These are phyloP conservation scores for Tinea trinotella DNA, from an alignment of 2,888 invertebrate genomes.

Conservation along the genomic window DNA sequence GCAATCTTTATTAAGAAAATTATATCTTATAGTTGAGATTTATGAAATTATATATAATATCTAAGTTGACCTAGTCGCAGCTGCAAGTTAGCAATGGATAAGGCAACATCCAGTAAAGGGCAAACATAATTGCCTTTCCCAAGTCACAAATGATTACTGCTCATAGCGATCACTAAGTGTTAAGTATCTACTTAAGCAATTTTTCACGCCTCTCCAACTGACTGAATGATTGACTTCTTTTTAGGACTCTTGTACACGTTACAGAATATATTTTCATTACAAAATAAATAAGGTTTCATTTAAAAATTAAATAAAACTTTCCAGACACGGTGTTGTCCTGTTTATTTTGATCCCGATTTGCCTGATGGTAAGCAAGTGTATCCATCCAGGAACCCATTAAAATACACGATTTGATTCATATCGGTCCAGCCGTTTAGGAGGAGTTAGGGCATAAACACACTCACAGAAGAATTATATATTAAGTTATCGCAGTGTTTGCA, in stretches of 20 bases:
- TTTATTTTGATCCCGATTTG: too few relatives aligned
- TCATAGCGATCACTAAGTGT: neutral
- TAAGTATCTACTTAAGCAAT: constrained; percentile 11
- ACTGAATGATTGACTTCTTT: neutral
- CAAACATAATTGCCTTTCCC: constrained; percentile 8
- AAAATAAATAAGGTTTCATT: too few relatives aligned
- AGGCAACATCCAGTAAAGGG: constrained; percentile 8
- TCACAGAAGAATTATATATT: too few relatives aligned
- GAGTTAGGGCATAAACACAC: too few relatives aligned
- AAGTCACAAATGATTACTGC: constrained; percentile 10
- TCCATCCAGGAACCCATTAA: too few relatives aligned
- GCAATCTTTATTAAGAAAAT: neutral
- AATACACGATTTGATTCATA: too few relatives aligned
- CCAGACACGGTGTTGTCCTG: too few relatives aligned
- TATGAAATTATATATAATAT: constrained; percentile 4
- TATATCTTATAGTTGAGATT: neutral
- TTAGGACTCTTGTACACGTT: neutral
- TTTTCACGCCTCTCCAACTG: constrained; percentile 13
- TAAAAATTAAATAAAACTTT: too few relatives aligned
- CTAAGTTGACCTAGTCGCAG: constrained; percentile 7
- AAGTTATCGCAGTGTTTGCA: too few relatives aligned
- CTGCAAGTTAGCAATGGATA: constrained; percentile 6
- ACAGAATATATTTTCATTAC: too few relatives aligned
- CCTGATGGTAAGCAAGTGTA: too few relatives aligned
- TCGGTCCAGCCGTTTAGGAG: too few relatives aligned